Conservation (phyloP, 2,113 vertebrate genomes). For the Garra rufa region DNA sequence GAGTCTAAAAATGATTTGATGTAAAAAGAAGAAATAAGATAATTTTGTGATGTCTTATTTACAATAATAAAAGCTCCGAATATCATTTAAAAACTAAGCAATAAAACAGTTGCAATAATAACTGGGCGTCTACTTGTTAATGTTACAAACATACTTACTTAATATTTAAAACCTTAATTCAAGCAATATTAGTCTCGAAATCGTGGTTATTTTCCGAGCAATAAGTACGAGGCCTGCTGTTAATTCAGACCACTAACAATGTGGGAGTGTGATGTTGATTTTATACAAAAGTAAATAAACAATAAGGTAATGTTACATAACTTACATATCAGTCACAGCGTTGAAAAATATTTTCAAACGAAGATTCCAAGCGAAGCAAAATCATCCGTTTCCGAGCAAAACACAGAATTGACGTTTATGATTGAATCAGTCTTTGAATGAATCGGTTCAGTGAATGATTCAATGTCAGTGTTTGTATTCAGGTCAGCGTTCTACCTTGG, state of each 20-base stretch:
- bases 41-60: neutral
- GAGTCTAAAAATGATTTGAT: neutral
- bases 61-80: neutral
- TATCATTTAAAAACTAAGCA: neutral
- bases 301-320: neutral
- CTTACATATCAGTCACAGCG: neutral
- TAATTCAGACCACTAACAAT: neutral
- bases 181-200: neutral
- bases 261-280: neutral
- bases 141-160: neutral
- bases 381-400: neutral
- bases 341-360: neutral
- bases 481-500: neutral
- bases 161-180: neutral
- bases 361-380: neutral
- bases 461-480: neutral
- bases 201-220: neutral
- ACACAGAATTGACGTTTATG: neutral
- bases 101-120: neutral
- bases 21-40: neutral
- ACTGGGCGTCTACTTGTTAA: neutral
- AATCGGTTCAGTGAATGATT: slow-evolving; percentile 9
- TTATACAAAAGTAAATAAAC: neutral
- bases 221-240: neutral
- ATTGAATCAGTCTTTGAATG: neutral